These are phyloP conservation scores for Vesta saturnalis DNA, from an alignment of 2,888 invertebrate genomes.

Conservation along the genomic window DNA sequence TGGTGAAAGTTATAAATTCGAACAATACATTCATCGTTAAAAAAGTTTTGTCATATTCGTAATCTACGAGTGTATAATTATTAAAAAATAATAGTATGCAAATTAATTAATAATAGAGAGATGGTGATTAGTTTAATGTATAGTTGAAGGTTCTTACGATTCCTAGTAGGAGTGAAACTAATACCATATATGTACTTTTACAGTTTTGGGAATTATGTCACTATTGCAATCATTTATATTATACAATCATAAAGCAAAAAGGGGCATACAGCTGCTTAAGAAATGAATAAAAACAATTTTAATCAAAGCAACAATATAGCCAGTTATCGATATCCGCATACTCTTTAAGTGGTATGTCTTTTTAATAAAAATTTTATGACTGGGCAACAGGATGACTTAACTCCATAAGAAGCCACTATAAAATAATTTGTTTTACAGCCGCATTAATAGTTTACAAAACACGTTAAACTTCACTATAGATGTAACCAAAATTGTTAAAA, in stretches of 20 bases:
- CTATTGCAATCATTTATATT: neutral
- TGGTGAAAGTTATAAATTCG: slow-evolving; percentile 19
- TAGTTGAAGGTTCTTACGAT: slow-evolving; percentile 1
- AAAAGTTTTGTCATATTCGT: slow-evolving; percentile 21
- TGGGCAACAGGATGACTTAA: slow-evolving; percentile 32
- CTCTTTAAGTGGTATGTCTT: slow-evolving; percentile 28
- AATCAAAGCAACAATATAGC: neutral
- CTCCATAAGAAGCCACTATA: slow-evolving; percentile 33
- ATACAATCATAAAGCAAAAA: neutral
- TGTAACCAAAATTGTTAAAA: slow-evolving; percentile 30
- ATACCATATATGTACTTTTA: neutral
- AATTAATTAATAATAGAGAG: slow-evolving; percentile 26
- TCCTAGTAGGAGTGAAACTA: slow-evolving; percentile 21
- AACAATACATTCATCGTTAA: slow-evolving; percentile 12
- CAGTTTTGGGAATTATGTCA: slow-evolving; percentile 4
- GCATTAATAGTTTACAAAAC: slow-evolving; percentile 36
- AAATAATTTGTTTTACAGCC: slow-evolving; percentile 37
- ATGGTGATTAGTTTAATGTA: neutral
- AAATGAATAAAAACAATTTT: neutral
- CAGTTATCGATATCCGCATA: slow-evolving; percentile 20
- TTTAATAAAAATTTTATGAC: slow-evolving; percentile 33
- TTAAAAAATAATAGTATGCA: slow-evolving; percentile 26
- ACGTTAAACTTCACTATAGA: slow-evolving; percentile 29
- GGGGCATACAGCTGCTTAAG: neutral
- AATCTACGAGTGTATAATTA: slow-evolving; percentile 22